A percentile compares a stretch with the other conserved stretches of the same genome.
Evolutionary conservation across 2,888 invertebrate genomes (phyloP).

Genomic region (Eilema sororculum): DNA sequence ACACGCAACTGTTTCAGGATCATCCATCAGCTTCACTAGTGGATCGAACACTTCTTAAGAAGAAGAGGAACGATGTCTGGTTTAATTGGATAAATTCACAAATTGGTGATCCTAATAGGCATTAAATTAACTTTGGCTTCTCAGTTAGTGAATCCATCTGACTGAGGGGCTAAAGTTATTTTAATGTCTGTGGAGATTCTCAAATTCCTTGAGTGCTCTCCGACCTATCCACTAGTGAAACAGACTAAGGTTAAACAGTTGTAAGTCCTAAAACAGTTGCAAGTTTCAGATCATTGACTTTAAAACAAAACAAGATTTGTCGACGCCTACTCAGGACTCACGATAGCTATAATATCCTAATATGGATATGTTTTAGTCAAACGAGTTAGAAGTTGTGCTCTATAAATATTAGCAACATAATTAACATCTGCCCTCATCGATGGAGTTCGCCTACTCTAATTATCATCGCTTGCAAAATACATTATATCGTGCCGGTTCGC

Average conservation of each 20-base stretch:
- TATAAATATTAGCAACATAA: conserved; percentile 3
- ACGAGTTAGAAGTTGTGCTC: background rate
- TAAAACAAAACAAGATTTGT: background rate
- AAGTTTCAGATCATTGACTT: background rate
- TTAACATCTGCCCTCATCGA: conserved; percentile 14
- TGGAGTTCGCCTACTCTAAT: conserved; percentile 8
- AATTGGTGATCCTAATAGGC: background rate
- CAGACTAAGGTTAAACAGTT: too few species aligned
- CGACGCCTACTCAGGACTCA: background rate
- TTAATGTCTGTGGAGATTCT: background rate
- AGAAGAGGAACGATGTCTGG: too few species aligned
- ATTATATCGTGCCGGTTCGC: background rate
- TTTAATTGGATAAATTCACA: background rate
- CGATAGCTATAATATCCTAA: background rate
- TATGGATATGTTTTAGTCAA: conserved; percentile 1
- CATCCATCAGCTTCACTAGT: too few species aligned
- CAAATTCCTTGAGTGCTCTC: background rate
- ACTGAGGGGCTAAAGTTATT: too few species aligned
- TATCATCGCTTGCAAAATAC: conserved; percentile 22
- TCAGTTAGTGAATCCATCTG: background rate
- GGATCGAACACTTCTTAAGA: too few species aligned
- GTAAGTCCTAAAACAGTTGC: too few species aligned
- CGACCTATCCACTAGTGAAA: background rate
- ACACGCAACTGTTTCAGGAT: too few species aligned
- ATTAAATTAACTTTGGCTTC: background rate